A percentile compares a stretch with the other conserved stretches of the same genome.
Conservation (phyloP, 2,113 vertebrate genomes). For the Tricholaema leucomelas region DNA sequence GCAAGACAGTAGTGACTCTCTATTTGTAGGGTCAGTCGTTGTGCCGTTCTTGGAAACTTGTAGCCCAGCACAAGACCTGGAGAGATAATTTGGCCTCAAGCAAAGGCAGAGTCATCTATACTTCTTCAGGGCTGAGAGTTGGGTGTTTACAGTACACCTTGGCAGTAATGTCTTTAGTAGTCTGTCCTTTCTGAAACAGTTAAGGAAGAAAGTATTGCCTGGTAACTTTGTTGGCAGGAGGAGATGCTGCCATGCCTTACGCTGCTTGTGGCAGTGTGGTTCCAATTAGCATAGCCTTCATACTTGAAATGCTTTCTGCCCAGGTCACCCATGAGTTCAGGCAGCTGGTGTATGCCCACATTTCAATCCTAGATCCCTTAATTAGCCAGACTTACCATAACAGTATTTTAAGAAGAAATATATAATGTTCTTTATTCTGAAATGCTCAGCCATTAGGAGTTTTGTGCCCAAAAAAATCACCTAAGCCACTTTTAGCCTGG, state of each 20-base stretch:
- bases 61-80: neutral
- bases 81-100: slow-evolving; percentile 1
- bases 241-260: neutral
- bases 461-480: neutral
- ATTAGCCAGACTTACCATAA: neutral
- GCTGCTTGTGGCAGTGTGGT: neutral
- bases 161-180: neutral
- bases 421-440: neutral
- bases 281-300: slow-evolving; percentile 8
- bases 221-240: neutral
- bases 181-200: neutral
- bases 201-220: neutral
- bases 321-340: neutral
- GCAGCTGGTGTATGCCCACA: neutral
- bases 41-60: neutral
- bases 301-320: slow-evolving; percentile 6
- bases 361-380: neutral
- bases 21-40: slow-evolving; percentile 10
- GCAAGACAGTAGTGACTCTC: neutral
- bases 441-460: neutral
- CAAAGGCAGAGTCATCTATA: neutral
- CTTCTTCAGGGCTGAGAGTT: neutral
- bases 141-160: neutral
- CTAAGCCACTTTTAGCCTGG: neutral
- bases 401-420: neutral